A percentile compares a stretch with the other conserved stretches of the same genome.
phyloP scores from a whole-genome alignment of 2,113 vertebrate genomes.

The Nycticryphes semicollaris region DNA sequence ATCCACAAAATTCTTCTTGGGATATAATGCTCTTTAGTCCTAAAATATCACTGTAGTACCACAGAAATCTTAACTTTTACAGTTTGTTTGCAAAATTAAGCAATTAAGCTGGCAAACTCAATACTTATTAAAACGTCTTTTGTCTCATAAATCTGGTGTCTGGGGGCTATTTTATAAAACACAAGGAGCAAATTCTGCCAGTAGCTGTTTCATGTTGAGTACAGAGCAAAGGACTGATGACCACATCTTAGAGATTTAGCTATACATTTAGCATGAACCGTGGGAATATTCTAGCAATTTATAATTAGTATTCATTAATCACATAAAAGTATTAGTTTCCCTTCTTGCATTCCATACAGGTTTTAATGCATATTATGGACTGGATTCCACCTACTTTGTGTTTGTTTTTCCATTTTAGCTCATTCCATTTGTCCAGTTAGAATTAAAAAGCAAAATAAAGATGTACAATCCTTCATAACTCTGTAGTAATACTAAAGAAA shows the following conservation, averaged over 20 bases:
- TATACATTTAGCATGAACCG: not conserved
- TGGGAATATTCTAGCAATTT: not conserved
- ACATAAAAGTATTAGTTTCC: not conserved
- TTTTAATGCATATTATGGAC: not conserved
- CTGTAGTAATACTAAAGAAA: not conserved
- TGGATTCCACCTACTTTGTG: not conserved
- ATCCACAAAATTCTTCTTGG: slow-evolving; percentile 32
- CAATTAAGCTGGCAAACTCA: not conserved
- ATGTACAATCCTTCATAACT: not conserved
- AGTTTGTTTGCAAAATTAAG: not conserved
- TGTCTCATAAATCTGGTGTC: not conserved
- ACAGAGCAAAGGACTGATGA: not conserved
- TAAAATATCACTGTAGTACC: not conserved
- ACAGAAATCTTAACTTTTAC: not conserved
- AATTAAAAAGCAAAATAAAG: not conserved
- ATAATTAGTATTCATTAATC: not conserved
- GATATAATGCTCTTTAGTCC: not conserved
- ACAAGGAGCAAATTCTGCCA: not conserved
- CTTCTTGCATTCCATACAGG: not conserved
- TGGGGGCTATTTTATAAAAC: not conserved
- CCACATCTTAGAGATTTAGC: not conserved
- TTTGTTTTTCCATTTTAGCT: not conserved
- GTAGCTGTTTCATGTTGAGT: not conserved
- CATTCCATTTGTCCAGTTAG: not conserved
- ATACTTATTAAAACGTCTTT: not conserved